These are phyloP conservation scores for Trachelus iudaicus DNA, from an alignment of 2,888 invertebrate species.

Conservation along the genomic window DNA sequence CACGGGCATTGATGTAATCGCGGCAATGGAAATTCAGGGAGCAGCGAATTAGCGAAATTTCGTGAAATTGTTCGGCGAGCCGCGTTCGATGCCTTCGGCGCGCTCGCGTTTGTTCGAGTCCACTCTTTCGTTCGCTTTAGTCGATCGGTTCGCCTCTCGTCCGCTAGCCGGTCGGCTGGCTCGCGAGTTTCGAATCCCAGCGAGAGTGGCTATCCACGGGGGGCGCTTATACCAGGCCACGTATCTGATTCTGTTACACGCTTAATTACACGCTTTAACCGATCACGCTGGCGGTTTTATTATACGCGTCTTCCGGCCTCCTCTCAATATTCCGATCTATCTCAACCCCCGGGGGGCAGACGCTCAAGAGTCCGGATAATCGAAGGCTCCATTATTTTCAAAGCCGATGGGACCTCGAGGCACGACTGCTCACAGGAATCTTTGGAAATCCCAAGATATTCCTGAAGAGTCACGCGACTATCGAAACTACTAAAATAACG, in stretches of 20 bases:
- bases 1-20: background rate
- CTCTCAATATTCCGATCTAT: background rate
- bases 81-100: background rate
- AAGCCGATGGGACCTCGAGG: background rate
- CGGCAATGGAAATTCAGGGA: background rate
- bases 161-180: background rate
- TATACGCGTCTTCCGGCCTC: constrained; percentile 46
- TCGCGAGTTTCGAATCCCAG: background rate
- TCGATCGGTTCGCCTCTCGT: background rate
- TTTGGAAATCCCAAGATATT: background rate
- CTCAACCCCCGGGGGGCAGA: background rate
- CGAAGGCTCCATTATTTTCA: background rate
- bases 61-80: background rate
- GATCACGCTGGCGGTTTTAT: constrained; percentile 52
- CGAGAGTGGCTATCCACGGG: constrained; percentile 34
- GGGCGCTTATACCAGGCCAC: constrained; percentile 52
- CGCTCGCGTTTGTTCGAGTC: background rate
- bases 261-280: constrained; percentile 61
- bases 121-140: background rate
- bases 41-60: background rate
- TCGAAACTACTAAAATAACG: constrained; percentile 40
- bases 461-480: background rate
- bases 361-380: background rate
- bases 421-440: background rate
- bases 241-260: constrained; percentile 62